These are phyloP conservation scores for Halcyon leucocephala DNA, from an alignment of 2,797 vertebrate genomes.

Conservation along the genomic window DNA sequence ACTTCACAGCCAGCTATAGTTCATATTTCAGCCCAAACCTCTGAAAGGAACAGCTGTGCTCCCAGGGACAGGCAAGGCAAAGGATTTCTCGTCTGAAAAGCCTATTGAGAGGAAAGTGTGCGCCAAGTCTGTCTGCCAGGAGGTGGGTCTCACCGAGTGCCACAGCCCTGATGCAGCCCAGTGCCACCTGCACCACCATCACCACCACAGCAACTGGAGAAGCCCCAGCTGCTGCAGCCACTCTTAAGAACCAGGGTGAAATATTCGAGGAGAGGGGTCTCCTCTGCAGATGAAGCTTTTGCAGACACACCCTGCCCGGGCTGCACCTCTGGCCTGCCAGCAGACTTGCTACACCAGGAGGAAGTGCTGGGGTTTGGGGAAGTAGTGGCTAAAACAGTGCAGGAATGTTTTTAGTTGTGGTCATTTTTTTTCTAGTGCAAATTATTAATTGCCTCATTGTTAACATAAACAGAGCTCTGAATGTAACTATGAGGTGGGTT, in stretches of 20 bases:
- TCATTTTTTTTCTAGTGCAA: not conserved
- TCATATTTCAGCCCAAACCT: not conserved
- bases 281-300: not conserved
- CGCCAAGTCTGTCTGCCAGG: not conserved
- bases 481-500: not conserved
- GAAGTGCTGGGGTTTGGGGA: slow-evolving; percentile 45
- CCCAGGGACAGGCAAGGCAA: not conserved
- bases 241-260: not conserved
- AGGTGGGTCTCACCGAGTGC: not conserved
- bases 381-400: not conserved
- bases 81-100: not conserved
- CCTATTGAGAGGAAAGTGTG: not conserved
- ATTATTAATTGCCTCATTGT: slow-evolving; percentile 20
- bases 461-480: not conserved
- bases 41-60: slow-evolving; percentile 4
- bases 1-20: not conserved
- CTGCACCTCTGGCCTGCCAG: not conserved
- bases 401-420: not conserved
- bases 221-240: not conserved
- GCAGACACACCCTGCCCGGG: not conserved
- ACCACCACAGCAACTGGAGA: accelerated
- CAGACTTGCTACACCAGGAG: not conserved
- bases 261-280: not conserved
- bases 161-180: not conserved
- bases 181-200: not conserved